phyloP scores from a whole-genome alignment of 64 coral and sea anemone species.

The Actinia equina region DNA sequence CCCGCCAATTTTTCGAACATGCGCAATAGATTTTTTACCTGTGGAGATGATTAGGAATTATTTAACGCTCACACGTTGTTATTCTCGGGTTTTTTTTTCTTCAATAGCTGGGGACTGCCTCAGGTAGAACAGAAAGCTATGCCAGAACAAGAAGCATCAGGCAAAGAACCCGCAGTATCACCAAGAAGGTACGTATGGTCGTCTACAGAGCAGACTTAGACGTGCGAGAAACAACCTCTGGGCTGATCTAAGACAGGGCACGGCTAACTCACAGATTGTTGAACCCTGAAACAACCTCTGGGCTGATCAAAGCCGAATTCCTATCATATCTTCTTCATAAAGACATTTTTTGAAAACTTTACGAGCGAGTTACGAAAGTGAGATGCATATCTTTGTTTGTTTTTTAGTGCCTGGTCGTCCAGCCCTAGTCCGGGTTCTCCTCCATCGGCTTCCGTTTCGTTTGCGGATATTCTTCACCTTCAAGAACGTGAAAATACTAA shows the following conservation, averaged over 20 bases:
- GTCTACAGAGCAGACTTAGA: no score
- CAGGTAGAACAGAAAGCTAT: neutral
- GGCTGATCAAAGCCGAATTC: no score
- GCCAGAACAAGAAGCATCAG: neutral
- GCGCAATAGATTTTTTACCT: no score
- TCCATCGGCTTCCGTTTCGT: conserved; percentile 27
- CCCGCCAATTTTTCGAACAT: no score
- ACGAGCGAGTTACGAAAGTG: no score
- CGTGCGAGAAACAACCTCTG: no score
- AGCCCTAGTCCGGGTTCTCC: conserved; percentile 14
- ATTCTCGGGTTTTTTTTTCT: neutral
- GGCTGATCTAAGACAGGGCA: no score
- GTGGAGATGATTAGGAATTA: neutral
- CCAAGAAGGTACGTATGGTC: conserved; percentile 34
- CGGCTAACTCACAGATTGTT: no score
- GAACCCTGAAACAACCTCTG: no score
- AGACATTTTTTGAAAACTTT: neutral
- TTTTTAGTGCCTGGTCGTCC: conserved; percentile 33
- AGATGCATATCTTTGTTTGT: neutral
- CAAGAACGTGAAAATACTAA: conserved; percentile 41
- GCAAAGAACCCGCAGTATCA: neutral
- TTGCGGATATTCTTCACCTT: conserved; percentile 37
- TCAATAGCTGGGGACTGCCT: neutral
- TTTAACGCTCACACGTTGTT: neutral
- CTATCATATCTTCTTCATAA: no score